phyloP scores from a whole-genome alignment of 2,888 invertebrate genomes.

The Erannis defoliaria region DNA sequence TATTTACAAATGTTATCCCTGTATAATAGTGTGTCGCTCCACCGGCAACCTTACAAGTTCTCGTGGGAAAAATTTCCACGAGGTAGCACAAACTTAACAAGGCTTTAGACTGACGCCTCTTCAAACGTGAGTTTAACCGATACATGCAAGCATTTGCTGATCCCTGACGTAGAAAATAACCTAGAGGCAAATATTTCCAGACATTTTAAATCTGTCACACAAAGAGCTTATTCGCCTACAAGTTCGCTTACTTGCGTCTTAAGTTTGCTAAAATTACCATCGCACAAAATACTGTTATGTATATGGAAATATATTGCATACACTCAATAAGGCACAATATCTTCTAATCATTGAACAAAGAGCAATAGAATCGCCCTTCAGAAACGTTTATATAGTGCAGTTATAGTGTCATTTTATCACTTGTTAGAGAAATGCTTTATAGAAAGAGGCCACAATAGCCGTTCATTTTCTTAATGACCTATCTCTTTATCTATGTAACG shows the following conservation, averaged over 20 bases:
- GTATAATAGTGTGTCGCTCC: conserved; percentile 42
- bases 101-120: conserved; percentile 63
- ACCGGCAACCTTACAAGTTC: conserved; percentile 49
- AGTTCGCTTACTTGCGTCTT: neutral
- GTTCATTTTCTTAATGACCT: too few species aligned
- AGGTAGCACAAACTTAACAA: conserved; percentile 74
- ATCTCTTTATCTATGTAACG: too few species aligned
- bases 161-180: conserved; percentile 30
- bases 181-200: conserved; percentile 12
- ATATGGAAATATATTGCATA: too few species aligned
- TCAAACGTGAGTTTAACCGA: conserved; percentile 52
- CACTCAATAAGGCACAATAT: too few species aligned
- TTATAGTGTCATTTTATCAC: too few species aligned
- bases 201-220: neutral
- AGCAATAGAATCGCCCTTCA: too few species aligned
- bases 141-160: conserved; percentile 41
- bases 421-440: too few species aligned
- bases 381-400: too few species aligned
- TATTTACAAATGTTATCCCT: conserved; percentile 41
- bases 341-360: too few species aligned
- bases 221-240: neutral
- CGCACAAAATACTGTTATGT: neutral
- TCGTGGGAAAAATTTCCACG: conserved; percentile 61
- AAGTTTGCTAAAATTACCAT: conserved; percentile 3
- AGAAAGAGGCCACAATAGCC: too few species aligned